Percentiles rank a stretch among this genome's conserved stretches.
phyloP scores from a whole-genome alignment of 2,113 vertebrate genomes.

The Seriola quinqueradiata region DNA sequence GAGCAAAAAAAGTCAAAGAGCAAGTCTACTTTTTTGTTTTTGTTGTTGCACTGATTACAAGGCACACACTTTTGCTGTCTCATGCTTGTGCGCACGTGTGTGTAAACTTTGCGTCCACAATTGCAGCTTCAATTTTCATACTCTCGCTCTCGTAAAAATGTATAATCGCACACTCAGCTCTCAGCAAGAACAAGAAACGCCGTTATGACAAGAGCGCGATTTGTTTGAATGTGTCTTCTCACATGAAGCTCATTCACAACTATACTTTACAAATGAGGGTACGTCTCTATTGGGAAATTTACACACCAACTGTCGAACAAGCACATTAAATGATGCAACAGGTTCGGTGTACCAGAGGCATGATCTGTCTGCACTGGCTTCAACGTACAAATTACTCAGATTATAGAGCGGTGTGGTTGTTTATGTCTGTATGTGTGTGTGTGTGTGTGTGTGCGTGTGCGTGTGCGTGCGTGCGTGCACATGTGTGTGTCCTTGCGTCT shows the following conservation, averaged over 20 bases:
- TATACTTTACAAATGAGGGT: slow-evolving; percentile 51
- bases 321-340: slow-evolving; percentile 62
- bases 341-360: slow-evolving; percentile 63
- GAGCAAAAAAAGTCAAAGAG: not conserved
- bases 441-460: slow-evolving; percentile 7
- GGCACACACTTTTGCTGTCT: slow-evolving; percentile 34
- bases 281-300: slow-evolving; percentile 62
- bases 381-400: slow-evolving; percentile 82
- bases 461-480: not conserved
- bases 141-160: slow-evolving; percentile 44
- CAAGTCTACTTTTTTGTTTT: not conserved
- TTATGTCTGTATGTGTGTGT: slow-evolving; percentile 37
- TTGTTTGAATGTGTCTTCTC: slow-evolving; percentile 33
- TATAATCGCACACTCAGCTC: slow-evolving; percentile 21
- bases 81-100: slow-evolving; percentile 9
- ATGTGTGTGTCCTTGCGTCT: slow-evolving; percentile 6
- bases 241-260: slow-evolving; percentile 43
- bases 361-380: slow-evolving; percentile 75
- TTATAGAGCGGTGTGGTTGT: slow-evolving; percentile 75
- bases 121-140: slow-evolving; percentile 51
- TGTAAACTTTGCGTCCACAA: slow-evolving; percentile 1
- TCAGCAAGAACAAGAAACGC: slow-evolving; percentile 7
- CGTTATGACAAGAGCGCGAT: slow-evolving; percentile 17
- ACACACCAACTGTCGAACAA: slow-evolving; percentile 41
- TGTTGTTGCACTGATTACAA: slow-evolving; percentile 44